Conservation (phyloP, 2,797 vertebrate genomes). For the Selene dorsalis region DNA sequence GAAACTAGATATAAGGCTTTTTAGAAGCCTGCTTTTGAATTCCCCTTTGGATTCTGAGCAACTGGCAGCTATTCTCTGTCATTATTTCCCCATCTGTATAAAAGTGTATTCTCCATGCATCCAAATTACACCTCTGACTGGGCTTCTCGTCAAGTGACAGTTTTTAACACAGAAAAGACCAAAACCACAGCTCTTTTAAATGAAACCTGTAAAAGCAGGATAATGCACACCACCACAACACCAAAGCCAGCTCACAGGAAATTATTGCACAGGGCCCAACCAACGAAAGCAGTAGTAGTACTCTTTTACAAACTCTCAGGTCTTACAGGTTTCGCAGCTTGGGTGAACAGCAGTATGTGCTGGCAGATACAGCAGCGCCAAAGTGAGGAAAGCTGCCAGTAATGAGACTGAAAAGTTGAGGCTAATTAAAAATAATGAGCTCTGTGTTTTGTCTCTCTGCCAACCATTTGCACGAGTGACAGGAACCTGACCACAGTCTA, state of each 20-base stretch:
- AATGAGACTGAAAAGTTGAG: neutral
- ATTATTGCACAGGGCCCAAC: conserved; percentile 2
- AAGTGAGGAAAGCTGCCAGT: neutral
- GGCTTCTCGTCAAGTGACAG: neutral
- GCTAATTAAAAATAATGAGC: conserved; percentile 23
- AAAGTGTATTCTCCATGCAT: too few relatives aligned
- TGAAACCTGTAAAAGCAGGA: neutral
- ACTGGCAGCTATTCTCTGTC: neutral
- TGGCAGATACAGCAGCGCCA: neutral
- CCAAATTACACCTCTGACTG: neutral
- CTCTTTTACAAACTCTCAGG: neutral
- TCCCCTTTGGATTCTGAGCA: neutral
- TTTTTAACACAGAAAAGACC: neutral
- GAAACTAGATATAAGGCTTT: neutral
- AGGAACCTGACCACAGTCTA: neutral
- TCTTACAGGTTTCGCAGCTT: neutral
- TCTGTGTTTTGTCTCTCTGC: neutral
- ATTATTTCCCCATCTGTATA: neutral
- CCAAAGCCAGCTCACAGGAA: neutral
- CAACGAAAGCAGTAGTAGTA: neutral
- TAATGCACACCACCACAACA: neutral
- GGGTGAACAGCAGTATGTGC: neutral
- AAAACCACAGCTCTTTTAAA: neutral
- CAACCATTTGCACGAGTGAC: neutral
- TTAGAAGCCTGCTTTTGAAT: neutral